phyloP scores from a whole-genome alignment of 2,113 vertebrate species.

The Siphamia tubifer region DNA sequence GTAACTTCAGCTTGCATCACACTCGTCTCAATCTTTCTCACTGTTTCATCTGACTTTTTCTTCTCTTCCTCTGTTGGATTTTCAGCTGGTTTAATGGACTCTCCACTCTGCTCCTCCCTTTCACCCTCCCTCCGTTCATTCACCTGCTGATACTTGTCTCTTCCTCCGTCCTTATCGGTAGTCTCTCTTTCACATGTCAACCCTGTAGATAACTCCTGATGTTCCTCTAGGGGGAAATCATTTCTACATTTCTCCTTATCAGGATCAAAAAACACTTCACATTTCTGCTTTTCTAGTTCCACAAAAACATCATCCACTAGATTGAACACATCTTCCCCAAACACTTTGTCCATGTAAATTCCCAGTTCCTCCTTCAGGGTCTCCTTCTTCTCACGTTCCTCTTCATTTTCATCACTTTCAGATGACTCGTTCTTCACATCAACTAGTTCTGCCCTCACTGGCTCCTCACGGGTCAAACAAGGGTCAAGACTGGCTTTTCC shows the following conservation, averaged over 20 bases:
- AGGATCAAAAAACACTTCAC: neutral
- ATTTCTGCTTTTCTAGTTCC: slow-evolving; percentile 13
- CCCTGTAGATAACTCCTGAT: slow-evolving; percentile 20
- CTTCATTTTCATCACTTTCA: slow-evolving; percentile 80
- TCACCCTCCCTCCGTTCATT: slow-evolving; percentile 37
- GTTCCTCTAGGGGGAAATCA: neutral
- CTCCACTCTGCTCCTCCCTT: slow-evolving; percentile 43
- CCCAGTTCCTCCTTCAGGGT: slow-evolving; percentile 3
- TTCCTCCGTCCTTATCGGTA: neutral
- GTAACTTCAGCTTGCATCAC: slow-evolving; percentile 22
- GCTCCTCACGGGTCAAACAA: slow-evolving; percentile 47
- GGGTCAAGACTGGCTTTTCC: neutral
- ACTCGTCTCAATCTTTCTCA: slow-evolving; percentile 10
- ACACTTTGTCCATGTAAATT: neutral
- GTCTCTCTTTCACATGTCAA: neutral
- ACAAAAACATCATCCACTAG: slow-evolving; percentile 66
- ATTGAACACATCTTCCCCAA: neutral
- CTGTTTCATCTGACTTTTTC: slow-evolving; percentile 2
- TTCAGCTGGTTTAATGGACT: neutral
- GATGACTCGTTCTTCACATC: slow-evolving; percentile 82
- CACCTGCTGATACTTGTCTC: slow-evolving; percentile 60
- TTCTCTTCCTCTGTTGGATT: slow-evolving; percentile 13
- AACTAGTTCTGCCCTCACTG: slow-evolving; percentile 77
- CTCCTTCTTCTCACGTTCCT: slow-evolving; percentile 42
- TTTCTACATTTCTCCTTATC: neutral